A percentile compares a stretch with the other conserved stretches of the same genome.
phyloP scores from a whole-genome alignment of 92 coral and sea anemone species.

The Epizoanthus illoricatus region DNA sequence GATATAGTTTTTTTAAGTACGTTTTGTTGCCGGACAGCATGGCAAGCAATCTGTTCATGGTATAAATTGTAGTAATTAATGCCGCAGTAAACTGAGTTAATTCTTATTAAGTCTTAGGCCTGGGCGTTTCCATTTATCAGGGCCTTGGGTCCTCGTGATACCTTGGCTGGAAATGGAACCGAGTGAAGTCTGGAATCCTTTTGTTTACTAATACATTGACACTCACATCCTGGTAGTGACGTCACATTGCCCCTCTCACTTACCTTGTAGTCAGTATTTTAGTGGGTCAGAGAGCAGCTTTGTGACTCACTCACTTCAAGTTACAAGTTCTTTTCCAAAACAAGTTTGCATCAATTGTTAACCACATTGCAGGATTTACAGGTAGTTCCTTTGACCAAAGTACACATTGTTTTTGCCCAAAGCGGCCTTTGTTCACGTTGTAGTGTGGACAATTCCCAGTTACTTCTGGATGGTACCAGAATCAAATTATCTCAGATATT shows the following conservation, averaged over 20 bases:
- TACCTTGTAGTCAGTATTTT: not conserved
- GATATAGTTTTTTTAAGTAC: no score
- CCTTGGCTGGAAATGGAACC: not conserved
- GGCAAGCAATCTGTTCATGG: not conserved
- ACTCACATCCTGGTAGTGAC: not conserved
- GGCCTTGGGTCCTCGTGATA: not conserved
- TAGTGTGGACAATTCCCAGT: no score
- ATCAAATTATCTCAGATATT: no score
- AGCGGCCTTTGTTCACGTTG: not conserved
- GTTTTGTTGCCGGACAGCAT: no score
- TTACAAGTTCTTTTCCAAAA: slow-evolving; percentile 1
- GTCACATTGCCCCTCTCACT: not conserved
- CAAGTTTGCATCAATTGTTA: slow-evolving; percentile 1
- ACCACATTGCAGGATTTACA: not conserved
- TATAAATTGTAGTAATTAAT: not conserved
- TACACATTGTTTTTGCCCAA: not conserved
- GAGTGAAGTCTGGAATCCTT: not conserved
- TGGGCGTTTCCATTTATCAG: not conserved
- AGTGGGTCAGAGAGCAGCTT: not conserved
- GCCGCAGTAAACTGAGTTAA: not conserved
- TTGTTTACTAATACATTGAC: not conserved
- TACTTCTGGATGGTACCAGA: no score
- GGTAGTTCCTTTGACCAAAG: no score
- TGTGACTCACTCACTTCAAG: not conserved
- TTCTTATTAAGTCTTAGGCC: not conserved